Base-by-base conservation (phyloP, 37 sponge, comb jelly and placozoan genomes). In the Halisarca cf. caerulea region DNA sequence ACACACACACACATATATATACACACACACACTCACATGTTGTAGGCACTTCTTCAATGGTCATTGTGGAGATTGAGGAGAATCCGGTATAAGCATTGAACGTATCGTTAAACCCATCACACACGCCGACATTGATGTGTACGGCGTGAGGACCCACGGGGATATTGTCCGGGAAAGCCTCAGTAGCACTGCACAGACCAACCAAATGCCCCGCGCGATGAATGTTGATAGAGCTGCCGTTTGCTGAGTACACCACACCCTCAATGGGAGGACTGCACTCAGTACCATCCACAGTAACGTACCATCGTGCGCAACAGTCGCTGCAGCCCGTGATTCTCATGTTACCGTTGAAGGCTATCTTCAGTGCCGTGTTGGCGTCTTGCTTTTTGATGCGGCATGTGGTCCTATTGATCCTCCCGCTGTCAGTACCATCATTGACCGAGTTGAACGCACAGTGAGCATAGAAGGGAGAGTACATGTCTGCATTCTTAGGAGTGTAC, bases 181-280 rank as follows among this genome's bases (percentile, higher is more conserved):
- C n/a, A 20, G 82, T 85, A 0, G 17, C 75, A 23, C 30, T 18
- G 68, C 91, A 90, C 0, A 90, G 57, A 9, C 83, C 83, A 43
- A 44, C 35, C 36, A 90, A 79, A 21, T 75, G 81, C 3, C 87
- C 54, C 0, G 87, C 71, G 3, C 91, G 70, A 28, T 90, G 91
- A 11, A 90, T 69, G 74, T 83, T 90, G 33, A 79, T 1, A 20
- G 0, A 6, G 21, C 30, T 47, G 0, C 53, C 80, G 37, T 90
- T 74, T 6, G 35, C 38, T 0, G 84, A 30, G 61, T 83, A 79
- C 8, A 90, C 68, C 18, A 90, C 81, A 1, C 55, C 91, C 0
- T 90, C 91, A 23, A 90, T 90, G 70, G 91, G 91, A 28, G 42
- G 39, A 7, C 40, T 34, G 55, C 91, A 90, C 79, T 90, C 91